phyloP scores from a whole-genome alignment of 2,113 vertebrate genomes.

The Meriones unguiculatus region DNA sequence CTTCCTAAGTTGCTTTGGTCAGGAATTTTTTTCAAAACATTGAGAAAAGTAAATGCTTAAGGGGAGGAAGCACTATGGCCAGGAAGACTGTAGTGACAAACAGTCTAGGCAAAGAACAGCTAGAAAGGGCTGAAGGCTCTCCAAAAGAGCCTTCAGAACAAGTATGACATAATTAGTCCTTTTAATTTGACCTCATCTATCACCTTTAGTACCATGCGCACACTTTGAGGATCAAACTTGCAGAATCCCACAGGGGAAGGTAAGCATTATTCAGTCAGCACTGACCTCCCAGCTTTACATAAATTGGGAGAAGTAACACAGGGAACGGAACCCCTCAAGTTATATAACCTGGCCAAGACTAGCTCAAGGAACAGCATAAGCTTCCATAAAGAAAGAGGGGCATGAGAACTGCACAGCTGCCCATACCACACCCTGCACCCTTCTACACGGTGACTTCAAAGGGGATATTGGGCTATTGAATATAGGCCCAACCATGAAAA shows the following conservation, averaged over 20 bases:
- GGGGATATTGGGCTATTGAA: neutral
- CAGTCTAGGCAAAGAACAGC: neutral
- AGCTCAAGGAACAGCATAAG: neutral
- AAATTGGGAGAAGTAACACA: accelerated
- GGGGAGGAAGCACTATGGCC: neutral
- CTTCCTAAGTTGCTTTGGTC: neutral
- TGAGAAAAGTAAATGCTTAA: neutral
- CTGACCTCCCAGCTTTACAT: neutral
- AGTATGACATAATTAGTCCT: neutral
- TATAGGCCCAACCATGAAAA: neutral
- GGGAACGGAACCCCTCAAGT: neutral
- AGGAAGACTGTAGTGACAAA: neutral
- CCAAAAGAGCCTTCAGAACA: neutral
- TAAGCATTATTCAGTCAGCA: neutral
- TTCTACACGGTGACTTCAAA: neutral
- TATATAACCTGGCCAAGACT: neutral
- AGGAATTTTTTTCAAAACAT: neutral
- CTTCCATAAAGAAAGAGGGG: neutral
- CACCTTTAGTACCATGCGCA: neutral
- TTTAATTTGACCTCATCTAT: neutral
- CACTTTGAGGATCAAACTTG: neutral
- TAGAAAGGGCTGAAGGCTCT: neutral
- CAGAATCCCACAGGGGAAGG: neutral
- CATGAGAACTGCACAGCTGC: neutral
- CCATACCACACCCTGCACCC: no score